Percentiles rank a stretch among this genome's conserved stretches.
Evolutionary conservation across 2,113 vertebrate species (phyloP).

Genomic region (Hippoglossus stenolepis): DNA sequence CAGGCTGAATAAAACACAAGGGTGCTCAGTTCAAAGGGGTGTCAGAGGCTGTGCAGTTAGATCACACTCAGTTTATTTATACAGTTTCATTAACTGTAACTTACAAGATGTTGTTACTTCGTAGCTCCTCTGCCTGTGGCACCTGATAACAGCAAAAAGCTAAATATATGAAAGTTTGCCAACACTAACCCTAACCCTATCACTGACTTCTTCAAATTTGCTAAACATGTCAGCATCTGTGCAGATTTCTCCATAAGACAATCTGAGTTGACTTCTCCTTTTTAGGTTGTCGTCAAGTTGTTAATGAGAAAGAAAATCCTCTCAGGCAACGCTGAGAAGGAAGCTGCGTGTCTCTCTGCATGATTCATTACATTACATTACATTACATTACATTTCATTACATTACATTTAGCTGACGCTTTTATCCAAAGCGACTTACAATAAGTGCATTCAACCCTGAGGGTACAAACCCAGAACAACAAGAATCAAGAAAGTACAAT

Average conservation of each 20-base stretch:
- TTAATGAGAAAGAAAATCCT: constrained; percentile 24
- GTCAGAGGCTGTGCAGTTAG: background rate
- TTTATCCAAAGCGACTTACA: too few relatives aligned
- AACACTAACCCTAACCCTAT: background rate
- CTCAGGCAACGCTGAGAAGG: background rate
- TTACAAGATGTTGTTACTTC: background rate
- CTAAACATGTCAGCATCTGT: constrained; percentile 6
- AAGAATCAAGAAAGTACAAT: too few relatives aligned
- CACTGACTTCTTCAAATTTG: background rate
- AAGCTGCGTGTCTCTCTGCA: background rate
- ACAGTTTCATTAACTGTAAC: background rate
- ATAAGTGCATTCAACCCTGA: too few relatives aligned
- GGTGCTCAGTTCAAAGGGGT: background rate
- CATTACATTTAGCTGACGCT: too few relatives aligned
- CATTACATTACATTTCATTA: too few relatives aligned
- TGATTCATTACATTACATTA: too few relatives aligned
- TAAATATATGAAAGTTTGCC: too few relatives aligned
- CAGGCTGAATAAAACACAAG: background rate
- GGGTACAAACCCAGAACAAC: too few relatives aligned
- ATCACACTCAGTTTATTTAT: background rate
- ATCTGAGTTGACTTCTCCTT: constrained; percentile 62
- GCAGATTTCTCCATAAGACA: constrained; percentile 42
- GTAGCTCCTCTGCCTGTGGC: background rate
- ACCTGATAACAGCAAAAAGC: background rate
- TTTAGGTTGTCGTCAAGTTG: background rate